A percentile compares a stretch with the other conserved stretches of the same genome.
Conservation (phyloP, 2,113 vertebrate species). For the Cacatua alba region DNA sequence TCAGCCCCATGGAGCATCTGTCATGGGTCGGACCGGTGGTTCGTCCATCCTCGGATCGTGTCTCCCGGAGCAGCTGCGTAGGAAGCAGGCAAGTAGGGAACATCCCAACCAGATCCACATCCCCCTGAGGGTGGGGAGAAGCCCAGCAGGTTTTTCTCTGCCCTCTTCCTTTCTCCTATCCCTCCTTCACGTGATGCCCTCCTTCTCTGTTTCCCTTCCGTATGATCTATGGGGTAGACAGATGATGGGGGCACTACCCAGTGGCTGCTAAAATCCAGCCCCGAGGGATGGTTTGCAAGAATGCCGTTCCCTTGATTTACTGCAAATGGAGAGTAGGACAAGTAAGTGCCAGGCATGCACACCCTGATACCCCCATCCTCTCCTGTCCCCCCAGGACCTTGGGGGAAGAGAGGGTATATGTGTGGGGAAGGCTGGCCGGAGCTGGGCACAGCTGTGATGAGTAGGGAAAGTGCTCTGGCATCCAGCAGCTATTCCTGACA, state of each 20-base stretch:
- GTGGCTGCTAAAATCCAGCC: fast-evolving
- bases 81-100: slow-evolving; percentile 49
- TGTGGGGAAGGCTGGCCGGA: background rate
- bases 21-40: slow-evolving; percentile 22
- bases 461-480: background rate
- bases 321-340: background rate
- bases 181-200: background rate
- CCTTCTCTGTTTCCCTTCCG: background rate
- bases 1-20: slow-evolving; percentile 52
- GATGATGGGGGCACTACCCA: background rate
- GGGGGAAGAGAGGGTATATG: fast-evolving
- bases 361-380: background rate
- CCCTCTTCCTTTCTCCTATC: background rate
- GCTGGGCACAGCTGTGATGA: background rate
- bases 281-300: fast-evolving
- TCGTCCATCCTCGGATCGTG: background rate
- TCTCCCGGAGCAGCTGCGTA: slow-evolving; percentile 35
- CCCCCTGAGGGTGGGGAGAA: background rate
- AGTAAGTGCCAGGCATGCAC: background rate
- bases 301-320: background rate
- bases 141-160: background rate
- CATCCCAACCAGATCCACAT: background rate
- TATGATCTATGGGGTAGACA: background rate
- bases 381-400: too few species aligned
- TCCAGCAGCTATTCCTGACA: background rate